Percentiles rank a stretch among this genome's conserved stretches.
Evolutionary conservation across 2,113 vertebrate genomes (phyloP).

Genomic region (Rhynchopsitta pachyrhyncha): DNA sequence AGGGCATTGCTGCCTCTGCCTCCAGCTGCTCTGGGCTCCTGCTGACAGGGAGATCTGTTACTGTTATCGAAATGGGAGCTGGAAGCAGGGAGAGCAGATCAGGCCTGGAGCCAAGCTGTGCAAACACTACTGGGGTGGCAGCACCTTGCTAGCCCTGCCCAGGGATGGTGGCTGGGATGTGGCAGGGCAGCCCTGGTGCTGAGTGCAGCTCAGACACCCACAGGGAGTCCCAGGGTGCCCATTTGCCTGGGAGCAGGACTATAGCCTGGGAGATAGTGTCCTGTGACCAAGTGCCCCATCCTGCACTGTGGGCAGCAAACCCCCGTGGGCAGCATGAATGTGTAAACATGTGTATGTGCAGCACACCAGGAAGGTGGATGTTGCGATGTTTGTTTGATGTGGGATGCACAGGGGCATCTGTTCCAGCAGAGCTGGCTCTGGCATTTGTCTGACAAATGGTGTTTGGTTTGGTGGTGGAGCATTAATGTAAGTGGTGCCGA

Average conservation of each 20-base stretch:
- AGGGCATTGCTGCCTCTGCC: not conserved
- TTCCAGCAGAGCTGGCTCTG: not conserved
- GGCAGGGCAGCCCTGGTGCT: not conserved
- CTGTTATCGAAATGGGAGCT: not conserved
- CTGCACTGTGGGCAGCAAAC: fast-evolving
- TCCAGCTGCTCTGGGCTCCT: not conserved
- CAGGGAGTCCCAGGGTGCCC: too few species aligned
- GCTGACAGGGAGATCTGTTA: not conserved
- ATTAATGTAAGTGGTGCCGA: not conserved
- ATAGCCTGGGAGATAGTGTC: fast-evolving
- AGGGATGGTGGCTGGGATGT: not conserved
- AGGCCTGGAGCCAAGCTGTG: not conserved
- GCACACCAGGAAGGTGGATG: fast-evolving
- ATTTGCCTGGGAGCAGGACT: not conserved
- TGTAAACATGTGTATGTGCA: fast-evolving
- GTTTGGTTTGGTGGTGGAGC: slow-evolving; percentile 12
- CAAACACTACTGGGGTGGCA: not conserved
- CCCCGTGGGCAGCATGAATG: fast-evolving
- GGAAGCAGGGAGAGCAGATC: not conserved
- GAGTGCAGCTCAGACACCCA: fast-evolving
- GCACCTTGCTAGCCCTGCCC: not conserved
- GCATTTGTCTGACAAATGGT: slow-evolving; percentile 9
- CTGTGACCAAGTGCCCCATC: not conserved
- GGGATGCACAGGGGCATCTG: not conserved
- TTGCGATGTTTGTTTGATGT: not conserved